Base-by-base conservation (phyloP, 2,797 vertebrate genomes). In the Molossus molossus region DNA sequence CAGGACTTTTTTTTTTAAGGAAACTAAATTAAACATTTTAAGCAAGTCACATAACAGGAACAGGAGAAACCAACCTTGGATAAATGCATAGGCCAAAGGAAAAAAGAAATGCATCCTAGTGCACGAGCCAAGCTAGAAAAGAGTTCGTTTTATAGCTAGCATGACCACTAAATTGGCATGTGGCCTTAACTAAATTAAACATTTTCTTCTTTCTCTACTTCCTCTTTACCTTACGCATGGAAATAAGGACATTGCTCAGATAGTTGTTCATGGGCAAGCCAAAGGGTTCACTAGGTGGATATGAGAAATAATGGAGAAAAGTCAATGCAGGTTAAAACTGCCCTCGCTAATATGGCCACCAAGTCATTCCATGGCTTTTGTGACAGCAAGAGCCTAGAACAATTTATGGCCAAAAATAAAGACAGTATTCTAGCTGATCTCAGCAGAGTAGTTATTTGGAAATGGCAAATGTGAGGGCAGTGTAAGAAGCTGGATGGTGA, bases 1-100 rank as follows among this genome's bases (percentile, higher is more conserved):
- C 76, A 73, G 84, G 90, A 50, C 33, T 45, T 0, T 57, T 67
- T 89, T 79, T 70, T 67, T 91, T 25, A 93, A 93, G 80, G 45
- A 83, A 93, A 90, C 84, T 21, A 96, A 96, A 90, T 80, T 76
- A 94, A 96, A 82, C 25, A 89, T 81, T 96, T 83, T 62, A 95
- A 91, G 60, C 73, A 81, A 94, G 69, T 94, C 90, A 48, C 77
- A 84, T 77, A 91, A 77, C 80, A 92, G 64, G 55, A 83, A 77
- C 50, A 69, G 75, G 76, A 70, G 70, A 94, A 94, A 82, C 37
- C 85, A 95, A 87, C 23, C 64, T 50, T 83, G 81, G 64, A 48
- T 86, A 84, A 95, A 83, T 17, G 20, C 40, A 83, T 7, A 37
- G 40, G 14, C 45, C 62, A 67, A 80, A 90, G 81, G 58, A 37